phyloP scores from a whole-genome alignment of 2,888 invertebrate genomes.

The Operophtera brumata region DNA sequence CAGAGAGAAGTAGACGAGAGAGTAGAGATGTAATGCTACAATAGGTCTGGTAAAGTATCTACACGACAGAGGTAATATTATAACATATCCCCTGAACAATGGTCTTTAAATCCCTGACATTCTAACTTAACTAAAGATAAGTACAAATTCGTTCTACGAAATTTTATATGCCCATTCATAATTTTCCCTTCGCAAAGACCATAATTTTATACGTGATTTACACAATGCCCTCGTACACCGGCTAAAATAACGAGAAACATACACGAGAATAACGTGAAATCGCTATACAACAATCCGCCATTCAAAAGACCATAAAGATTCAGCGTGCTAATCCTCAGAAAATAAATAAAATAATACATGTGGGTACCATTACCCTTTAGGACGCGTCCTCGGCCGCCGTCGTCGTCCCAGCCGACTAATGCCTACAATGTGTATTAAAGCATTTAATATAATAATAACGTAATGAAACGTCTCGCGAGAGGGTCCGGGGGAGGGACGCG shows the following conservation, averaged over 20 bases:
- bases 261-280: slow-evolving; percentile 43
- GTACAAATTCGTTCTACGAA: slow-evolving; percentile 22
- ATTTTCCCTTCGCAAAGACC: slow-evolving; percentile 26
- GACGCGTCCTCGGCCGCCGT: slow-evolving; percentile 45
- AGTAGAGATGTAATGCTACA: too few relatives aligned
- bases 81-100: too few relatives aligned
- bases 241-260: slow-evolving; percentile 47
- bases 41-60: too few relatives aligned
- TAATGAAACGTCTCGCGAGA: slow-evolving; percentile 77
- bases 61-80: not conserved
- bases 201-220: slow-evolving; percentile 41
- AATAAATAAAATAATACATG: slow-evolving; percentile 58
- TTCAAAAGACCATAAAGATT: slow-evolving; percentile 62
- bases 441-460: slow-evolving; percentile 81
- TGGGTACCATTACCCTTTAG: slow-evolving; percentile 59
- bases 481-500: slow-evolving; percentile 43
- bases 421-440: slow-evolving; percentile 79
- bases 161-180: slow-evolving; percentile 25
- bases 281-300: slow-evolving; percentile 59
- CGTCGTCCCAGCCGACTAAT: slow-evolving; percentile 55
- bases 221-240: slow-evolving; percentile 39
- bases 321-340: slow-evolving; percentile 57
- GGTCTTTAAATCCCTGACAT: too few relatives aligned
- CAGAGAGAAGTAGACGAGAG: too few relatives aligned
- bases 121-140: not conserved